These are phyloP conservation scores for Encarsia formosa DNA, from an alignment of 2,888 invertebrate species.

Conservation along the genomic window DNA sequence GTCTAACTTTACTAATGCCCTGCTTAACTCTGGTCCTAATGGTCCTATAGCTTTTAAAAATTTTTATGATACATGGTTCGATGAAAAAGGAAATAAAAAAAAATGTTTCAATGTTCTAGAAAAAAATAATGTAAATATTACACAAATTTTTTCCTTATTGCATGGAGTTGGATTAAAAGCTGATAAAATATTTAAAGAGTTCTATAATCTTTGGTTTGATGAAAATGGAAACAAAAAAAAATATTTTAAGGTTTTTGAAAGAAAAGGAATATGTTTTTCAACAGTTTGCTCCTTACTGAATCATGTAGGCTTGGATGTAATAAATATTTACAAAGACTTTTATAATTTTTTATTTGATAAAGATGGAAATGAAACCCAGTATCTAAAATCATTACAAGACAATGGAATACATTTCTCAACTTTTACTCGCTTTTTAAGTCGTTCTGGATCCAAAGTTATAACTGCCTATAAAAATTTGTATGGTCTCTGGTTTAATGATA, in stretches of 20 bases:
- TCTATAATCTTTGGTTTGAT: conserved; percentile 12
- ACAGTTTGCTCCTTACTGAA: neutral
- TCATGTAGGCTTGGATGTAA: neutral
- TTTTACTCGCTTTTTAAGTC: neutral
- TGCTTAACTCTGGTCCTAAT: neutral
- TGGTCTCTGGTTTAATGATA: too few species aligned
- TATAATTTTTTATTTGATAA: too few species aligned
- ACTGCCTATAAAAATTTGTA: neutral
- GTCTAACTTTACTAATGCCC: neutral
- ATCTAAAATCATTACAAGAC: neutral
- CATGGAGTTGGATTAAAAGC: neutral
- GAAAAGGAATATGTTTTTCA: neutral
- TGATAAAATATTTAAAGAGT: neutral
- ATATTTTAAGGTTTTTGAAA: conserved; percentile 3
- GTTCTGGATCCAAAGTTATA: neutral
- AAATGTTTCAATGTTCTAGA: neutral
- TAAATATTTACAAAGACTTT: conserved; percentile 9
- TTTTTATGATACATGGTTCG: conserved; percentile 2
- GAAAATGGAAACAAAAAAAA: neutral
- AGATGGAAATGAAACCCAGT: too few species aligned
- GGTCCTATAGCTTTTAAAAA: neutral
- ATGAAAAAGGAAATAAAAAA: neutral
- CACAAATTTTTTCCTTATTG: conserved; percentile 2
- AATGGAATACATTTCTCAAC: neutral
- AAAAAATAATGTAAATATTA: neutral